A percentile compares a stretch with the other conserved stretches of the same genome.
Evolutionary conservation across 2,888 invertebrate species (phyloP).

Genomic region (Plebejus melissa): DNA sequence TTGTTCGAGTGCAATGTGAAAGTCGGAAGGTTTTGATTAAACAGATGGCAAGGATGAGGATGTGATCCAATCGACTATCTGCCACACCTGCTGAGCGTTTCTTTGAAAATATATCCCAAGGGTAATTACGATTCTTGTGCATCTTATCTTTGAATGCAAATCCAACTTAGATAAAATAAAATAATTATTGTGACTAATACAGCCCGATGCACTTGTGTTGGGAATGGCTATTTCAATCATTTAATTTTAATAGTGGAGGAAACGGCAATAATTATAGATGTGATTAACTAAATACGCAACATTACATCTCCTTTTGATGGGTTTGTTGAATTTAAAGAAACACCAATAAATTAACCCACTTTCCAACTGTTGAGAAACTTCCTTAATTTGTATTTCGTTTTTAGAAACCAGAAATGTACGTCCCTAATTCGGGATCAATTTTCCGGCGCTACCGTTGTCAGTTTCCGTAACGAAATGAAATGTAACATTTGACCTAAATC

Average conservation of each 20-base stretch:
- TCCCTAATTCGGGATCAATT: conserved; percentile 5
- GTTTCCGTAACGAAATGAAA: conserved; percentile 11
- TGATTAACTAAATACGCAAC: neutral
- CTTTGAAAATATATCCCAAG: neutral
- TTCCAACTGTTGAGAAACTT: conserved; percentile 8
- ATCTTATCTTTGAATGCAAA: neutral
- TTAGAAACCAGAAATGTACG: conserved; percentile 15
- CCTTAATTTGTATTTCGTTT: conserved; percentile 1
- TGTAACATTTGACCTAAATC: conserved; percentile 12
- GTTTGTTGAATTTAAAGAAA: neutral
- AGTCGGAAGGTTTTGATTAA: neutral
- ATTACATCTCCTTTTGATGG: neutral
- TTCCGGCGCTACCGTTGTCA: conserved; percentile 10
- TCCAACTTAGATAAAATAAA: neutral
- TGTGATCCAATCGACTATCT: neutral
- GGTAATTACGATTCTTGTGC: neutral
- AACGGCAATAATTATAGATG: neutral
- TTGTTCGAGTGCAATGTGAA: neutral
- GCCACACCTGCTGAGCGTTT: conserved; percentile 15
- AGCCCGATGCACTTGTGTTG: neutral
- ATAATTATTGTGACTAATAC: neutral
- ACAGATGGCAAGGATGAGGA: neutral
- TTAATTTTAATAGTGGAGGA: neutral
- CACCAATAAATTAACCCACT: conserved; percentile 2
- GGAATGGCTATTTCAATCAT: neutral